Evolutionary conservation across 2,888 invertebrate species (phyloP), one percentile per base, ranked within the genome.

Genomic region (Lithophane socia): DNA sequence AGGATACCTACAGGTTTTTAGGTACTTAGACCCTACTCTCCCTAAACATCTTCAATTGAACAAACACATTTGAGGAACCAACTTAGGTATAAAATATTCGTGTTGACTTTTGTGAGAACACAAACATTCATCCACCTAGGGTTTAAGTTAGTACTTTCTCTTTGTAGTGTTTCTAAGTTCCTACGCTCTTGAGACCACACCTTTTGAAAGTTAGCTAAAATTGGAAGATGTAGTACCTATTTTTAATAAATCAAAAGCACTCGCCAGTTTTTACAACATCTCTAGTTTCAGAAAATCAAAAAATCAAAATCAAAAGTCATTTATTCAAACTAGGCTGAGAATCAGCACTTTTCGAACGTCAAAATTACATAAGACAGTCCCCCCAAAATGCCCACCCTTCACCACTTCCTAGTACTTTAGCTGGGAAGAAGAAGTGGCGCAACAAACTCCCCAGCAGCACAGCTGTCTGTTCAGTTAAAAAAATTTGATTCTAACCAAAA

Each of bases 71-170:
- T 16, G 24, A 12, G 9, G 7, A 81, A 49, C 18, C 16, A 44
- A 56, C 42, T 3, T 37, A 52, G 13, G 49, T 65, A 44, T 58
- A 52, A 16, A 49, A 58, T 52, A 58, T 52, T 84, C 13, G 4
- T 80, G 37, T 82, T 76, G 29, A 77, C 65, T 73, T 73, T 71
- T 13, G 70, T 69, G 61, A 29, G 65, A 64, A 69, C 58, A 16
- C 64, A 71, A 24, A 67, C 47, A 54, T 49, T 54, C 63, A 67
- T 60, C 61, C 49, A 66, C 29, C 44, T 64, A 85, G 60, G 70
- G 63, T 60, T 68, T 79, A 3, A 76, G 16, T 64, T 24, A 0
- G 37, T 63, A 68, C 86, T 83, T 86, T 86, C 79, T 77, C 69
- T 83, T 68, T n/a, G 83, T 42, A 37, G 49, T 60, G 24, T 63